A percentile compares a stretch with the other conserved stretches of the same genome.
Evolutionary conservation across 2,888 invertebrate genomes (phyloP).

Genomic region (Apodemia hepburni): DNA sequence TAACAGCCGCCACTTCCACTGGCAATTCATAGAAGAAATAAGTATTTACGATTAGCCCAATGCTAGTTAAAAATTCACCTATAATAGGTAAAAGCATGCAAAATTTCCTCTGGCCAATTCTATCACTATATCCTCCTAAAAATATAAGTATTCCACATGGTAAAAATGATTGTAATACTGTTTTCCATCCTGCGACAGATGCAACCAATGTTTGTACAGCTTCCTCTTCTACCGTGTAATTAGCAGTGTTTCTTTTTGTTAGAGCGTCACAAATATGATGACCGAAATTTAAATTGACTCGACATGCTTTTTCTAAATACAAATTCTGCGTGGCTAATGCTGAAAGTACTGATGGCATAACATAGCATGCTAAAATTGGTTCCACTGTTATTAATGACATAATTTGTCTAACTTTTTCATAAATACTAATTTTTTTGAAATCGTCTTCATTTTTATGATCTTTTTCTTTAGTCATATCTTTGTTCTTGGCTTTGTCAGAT

Average conservation of each 20-base stretch:
- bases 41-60: constrained; percentile 89
- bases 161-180: constrained; percentile 89
- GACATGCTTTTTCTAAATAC: constrained; percentile 92
- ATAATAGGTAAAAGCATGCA: constrained; percentile 91
- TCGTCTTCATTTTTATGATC: constrained; percentile 45
- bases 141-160: constrained; percentile 90
- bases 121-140: constrained; percentile 89
- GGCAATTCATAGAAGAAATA: constrained; percentile 89
- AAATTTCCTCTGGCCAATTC: constrained; percentile 85
- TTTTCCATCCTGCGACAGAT: constrained; percentile 92
- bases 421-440: constrained; percentile 74
- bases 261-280: constrained; percentile 88
- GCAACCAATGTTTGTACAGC: constrained; percentile 88
- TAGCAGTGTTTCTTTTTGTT: constrained; percentile 85
- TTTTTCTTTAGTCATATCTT: constrained; percentile 45
- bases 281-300: constrained; percentile 88
- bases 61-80: constrained; percentile 89
- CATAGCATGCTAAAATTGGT: constrained; percentile 87
- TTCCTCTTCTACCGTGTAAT: constrained; percentile 79
- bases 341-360: constrained; percentile 83
- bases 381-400: constrained; percentile 86
- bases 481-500: constrained; percentile 53
- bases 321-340: constrained; percentile 91
- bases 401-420: constrained; percentile 79
- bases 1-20: constrained; percentile 89